Evolutionary conservation across 1,140 invertebrate species (phyloP).

Genomic region (Lepidurus apus): DNA sequence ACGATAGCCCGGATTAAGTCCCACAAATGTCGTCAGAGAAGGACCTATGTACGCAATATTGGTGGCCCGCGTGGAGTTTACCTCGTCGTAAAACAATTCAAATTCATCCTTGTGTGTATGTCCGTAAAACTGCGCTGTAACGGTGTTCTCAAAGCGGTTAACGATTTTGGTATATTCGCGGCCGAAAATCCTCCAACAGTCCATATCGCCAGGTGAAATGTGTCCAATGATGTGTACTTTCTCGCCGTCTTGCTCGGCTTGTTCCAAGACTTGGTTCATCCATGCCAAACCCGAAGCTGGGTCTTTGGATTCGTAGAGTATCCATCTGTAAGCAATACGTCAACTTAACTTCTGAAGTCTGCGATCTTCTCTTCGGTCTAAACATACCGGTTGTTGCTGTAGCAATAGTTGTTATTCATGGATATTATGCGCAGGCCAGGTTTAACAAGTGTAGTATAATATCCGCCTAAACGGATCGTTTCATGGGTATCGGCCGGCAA

Average conservation of each 20-base stretch:
- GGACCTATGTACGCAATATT: conserved; percentile 71
- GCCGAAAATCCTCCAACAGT: conserved; percentile 62
- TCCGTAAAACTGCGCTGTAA: conserved; percentile 71
- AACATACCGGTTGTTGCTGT: conserved; percentile 61
- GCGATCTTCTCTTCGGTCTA: conserved; percentile 40
- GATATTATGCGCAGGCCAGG: conserved; percentile 64
- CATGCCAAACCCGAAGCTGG: conserved; percentile 57
- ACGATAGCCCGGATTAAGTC: conserved; percentile 74
- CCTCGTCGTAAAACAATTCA: conserved; percentile 55
- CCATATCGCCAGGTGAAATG: conserved; percentile 63
- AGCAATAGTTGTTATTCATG: conserved; percentile 69
- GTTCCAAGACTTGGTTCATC: conserved; percentile 52
- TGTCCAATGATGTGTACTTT: conserved; percentile 77
- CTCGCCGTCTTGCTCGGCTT: conserved; percentile 53
- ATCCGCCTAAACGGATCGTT: conserved; percentile 60
- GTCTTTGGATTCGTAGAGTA: conserved; percentile 56
- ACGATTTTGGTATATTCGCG: conserved; percentile 57
- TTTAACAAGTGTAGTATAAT: conserved; percentile 57
- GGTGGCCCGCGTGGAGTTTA: conserved; percentile 50
- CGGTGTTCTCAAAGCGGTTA: conserved; percentile 59
- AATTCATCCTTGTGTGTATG: conserved; percentile 75
- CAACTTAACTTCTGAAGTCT: background rate
- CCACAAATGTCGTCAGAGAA: conserved; percentile 58
- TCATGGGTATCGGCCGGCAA: conserved; percentile 56
- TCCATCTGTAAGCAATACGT: conserved; percentile 48